Conservation (phyloP, 2,113 vertebrate genomes). For the Budorcas taxicolor region DNA sequence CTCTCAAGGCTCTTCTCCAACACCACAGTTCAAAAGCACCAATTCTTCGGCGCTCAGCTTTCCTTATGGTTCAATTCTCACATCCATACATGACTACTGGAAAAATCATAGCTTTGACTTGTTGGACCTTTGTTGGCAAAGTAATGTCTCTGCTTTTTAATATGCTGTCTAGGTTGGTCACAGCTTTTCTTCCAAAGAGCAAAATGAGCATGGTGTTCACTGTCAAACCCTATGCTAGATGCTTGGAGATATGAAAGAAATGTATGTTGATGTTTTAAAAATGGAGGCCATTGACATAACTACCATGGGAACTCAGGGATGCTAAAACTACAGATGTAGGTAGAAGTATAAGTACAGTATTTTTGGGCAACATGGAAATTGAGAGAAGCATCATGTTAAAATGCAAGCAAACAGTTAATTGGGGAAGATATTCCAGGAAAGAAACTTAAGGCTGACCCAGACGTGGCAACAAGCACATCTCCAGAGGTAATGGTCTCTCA, state of each 20-base stretch:
- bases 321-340: not conserved
- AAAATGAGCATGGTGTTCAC: not conserved
- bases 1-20: too few species aligned
- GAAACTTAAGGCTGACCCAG: not conserved
- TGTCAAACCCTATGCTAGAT: not conserved
- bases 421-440: not conserved
- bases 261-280: accelerated
- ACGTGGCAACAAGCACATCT: accelerated
- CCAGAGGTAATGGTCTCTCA: not conserved
- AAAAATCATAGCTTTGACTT: too few species aligned
- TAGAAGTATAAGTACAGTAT: not conserved
- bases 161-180: too few species aligned
- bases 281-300: not conserved
- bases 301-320: not conserved
- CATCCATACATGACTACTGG: too few species aligned
- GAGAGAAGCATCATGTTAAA: not conserved
- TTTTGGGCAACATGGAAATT: not conserved
- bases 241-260: not conserved
- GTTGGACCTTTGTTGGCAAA: too few species aligned
- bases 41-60: accelerated
- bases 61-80: too few species aligned
- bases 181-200: too few species aligned
- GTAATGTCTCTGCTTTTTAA: too few species aligned
- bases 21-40: too few species aligned
- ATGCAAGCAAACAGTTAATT: not conserved